phyloP scores from a whole-genome alignment of 2,888 invertebrate species.

The Patella pellucida region DNA sequence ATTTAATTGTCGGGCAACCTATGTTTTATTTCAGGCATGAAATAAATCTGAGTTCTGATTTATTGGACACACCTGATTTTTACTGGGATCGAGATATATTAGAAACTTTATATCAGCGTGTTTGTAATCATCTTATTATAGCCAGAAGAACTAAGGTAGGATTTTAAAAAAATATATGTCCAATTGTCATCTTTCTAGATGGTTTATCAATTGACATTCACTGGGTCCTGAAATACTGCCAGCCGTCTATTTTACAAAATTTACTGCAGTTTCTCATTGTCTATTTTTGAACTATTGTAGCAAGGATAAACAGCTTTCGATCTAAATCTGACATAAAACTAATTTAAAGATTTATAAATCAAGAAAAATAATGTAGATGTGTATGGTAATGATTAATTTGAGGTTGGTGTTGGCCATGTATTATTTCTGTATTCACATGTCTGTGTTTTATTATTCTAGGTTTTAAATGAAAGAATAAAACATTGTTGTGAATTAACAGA shows the following conservation, averaged over 20 bases:
- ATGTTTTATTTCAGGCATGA: conserved; percentile 75
- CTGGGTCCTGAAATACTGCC: no score
- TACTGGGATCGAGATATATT: conserved; percentile 96
- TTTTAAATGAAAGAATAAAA: conserved; percentile 94
- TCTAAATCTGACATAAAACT: no score
- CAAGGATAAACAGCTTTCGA: no score
- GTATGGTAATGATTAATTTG: no score
- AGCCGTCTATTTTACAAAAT: no score
- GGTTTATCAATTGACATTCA: no score
- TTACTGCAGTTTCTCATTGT: no score
- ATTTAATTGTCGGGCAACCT: background rate
- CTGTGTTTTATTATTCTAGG: conserved; percentile 73
- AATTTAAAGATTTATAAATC: no score
- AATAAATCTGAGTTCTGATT: conserved; percentile 92
- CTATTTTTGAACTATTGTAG: no score
- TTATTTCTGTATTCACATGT: background rate
- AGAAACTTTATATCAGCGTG: conserved; percentile 86
- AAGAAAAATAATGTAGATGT: no score
- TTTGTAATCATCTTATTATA: conserved; percentile 87
- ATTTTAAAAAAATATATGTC: no score
- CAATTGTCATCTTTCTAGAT: no score
- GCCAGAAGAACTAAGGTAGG: conserved; percentile 84
- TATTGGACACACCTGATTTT: conserved; percentile 95
- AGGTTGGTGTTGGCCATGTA: background rate
- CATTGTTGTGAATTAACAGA: conserved; percentile 95